These are phyloP conservation scores for Syrphus vitripennis DNA, from an alignment of 2,888 invertebrate species.

Conservation along the genomic window DNA sequence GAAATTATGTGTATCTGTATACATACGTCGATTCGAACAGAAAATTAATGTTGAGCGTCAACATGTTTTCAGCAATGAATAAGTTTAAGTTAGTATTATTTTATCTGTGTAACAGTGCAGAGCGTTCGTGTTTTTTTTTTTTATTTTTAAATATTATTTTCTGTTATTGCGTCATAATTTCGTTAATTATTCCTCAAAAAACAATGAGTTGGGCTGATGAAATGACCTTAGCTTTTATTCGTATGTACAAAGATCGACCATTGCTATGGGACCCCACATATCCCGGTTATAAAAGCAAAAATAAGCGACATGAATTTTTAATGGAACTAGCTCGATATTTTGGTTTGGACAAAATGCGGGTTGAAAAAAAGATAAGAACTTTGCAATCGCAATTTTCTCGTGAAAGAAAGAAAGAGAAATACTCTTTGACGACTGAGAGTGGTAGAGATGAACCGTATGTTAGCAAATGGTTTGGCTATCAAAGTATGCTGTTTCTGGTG, in stretches of 20 bases:
- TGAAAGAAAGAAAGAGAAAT: background rate
- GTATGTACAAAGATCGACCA: background rate
- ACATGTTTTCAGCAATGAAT: no score
- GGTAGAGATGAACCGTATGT: background rate
- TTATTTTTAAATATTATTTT: background rate
- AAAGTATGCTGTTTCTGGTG: background rate
- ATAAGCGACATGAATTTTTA: background rate
- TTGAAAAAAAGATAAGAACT: background rate
- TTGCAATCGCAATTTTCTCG: background rate
- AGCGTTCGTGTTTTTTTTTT: background rate
- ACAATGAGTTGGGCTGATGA: background rate
- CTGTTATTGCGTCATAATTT: background rate
- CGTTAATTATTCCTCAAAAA: background rate
- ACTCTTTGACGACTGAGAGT: background rate
- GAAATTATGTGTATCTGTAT: no score
- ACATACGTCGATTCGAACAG: no score
- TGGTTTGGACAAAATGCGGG: background rate
- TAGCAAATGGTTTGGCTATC: conserved; percentile 3
- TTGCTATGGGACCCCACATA: background rate
- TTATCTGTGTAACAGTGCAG: background rate
- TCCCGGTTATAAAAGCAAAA: background rate
- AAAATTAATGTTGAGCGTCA: no score
- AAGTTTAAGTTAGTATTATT: no score
- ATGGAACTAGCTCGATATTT: background rate
- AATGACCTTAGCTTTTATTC: background rate